Base-by-base conservation (phyloP, 2,797 vertebrate genomes). In the Spinus pinus region DNA sequence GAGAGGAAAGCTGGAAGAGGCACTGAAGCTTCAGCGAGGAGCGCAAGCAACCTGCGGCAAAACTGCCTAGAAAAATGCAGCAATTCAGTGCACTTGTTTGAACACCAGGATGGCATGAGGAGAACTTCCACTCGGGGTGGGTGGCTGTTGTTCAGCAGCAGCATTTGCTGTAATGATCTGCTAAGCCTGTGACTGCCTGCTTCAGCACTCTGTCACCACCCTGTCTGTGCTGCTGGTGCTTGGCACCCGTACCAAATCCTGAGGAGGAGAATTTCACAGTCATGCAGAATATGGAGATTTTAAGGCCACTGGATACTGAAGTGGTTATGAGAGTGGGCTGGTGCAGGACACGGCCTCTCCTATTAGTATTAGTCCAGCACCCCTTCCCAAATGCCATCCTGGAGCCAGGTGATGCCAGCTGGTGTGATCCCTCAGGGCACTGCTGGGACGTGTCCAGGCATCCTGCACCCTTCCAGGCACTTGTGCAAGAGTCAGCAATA, bases 181-280 rank as follows among this genome's bases (percentile, higher is more conserved):
- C 33, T n/a, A 53, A 49, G 57, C 75, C 53, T 79, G 33, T 2
- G 4, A 53, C 60, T 64, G 58, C 31, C 58, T 73, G 22, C 74
- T 78, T 65, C 67, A 88, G 64, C 61, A 50, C 27, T 46, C 41
- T 8, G 5, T 44, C 57, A 53, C 20, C 46, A 24, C 31, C 1
- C 0, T 15, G 7, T 37, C 70, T 51, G 1, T 47, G n/a, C 46
- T 28, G 12, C 54, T 72, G 44, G 24, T 4, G 6, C 39, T 18
- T 0, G 1, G 42, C 2, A 8, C 39, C 58, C 0, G 0, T 19
- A 75, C 42, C n/a, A 64, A 41, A 65, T 47, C 18, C 51, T 53
- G 7, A 84, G 50, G 33, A 71, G 33, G 25, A 62, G 28, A 39
- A 78, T 66, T 83, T 73, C 33, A 24, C 23, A 47, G 35, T 30